Evolutionary conservation across 2,113 vertebrate species (phyloP).

Genomic region (Anser brachyrhynchus): DNA sequence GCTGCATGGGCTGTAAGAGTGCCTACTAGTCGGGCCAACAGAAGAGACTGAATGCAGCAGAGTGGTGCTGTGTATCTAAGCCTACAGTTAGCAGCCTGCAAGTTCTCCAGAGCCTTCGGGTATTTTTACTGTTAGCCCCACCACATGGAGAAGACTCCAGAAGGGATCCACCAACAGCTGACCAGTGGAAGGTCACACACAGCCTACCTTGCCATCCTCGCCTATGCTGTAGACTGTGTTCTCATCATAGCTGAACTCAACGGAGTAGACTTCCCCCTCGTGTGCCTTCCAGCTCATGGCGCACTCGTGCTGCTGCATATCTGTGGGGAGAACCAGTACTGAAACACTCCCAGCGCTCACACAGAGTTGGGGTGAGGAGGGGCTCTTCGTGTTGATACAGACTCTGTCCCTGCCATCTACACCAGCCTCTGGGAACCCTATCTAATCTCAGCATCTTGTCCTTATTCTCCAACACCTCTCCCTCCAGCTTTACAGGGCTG

Average conservation of each 20-base stretch:
- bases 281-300: conserved; percentile 97
- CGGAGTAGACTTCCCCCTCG: conserved; percentile 92
- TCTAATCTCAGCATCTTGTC: not conserved
- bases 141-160: not conserved
- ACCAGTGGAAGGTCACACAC: not conserved
- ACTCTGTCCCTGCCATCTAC: not conserved
- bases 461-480: not conserved
- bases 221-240: conserved; percentile 96
- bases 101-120: not conserved
- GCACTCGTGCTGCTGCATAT: conserved; percentile 97
- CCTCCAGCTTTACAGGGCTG: not conserved
- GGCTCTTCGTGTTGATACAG: not conserved
- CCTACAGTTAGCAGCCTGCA: not conserved
- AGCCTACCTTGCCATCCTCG: conserved; percentile 91
- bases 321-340: conserved; percentile 68
- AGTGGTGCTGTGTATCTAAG: not conserved
- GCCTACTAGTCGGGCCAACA: not conserved
- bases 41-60: not conserved
- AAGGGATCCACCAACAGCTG: not conserved
- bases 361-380: not conserved
- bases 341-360: not conserved
- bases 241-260: conserved; percentile 98
- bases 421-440: not conserved
- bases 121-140: not conserved
- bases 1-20: not conserved